phyloP scores from a whole-genome alignment of 2,888 invertebrate genomes.

The Noctua pronuba region DNA sequence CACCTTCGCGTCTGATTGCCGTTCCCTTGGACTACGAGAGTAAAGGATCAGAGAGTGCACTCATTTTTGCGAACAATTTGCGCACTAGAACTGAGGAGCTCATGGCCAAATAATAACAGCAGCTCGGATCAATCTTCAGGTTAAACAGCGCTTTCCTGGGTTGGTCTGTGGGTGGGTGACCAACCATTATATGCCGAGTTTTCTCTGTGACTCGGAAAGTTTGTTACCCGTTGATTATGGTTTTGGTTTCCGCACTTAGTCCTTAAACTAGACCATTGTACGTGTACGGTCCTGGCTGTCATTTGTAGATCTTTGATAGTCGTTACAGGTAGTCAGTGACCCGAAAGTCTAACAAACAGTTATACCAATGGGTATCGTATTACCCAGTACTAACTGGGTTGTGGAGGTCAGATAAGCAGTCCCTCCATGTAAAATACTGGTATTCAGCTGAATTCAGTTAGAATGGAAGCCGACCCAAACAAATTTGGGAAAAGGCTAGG shows the following conservation, averaged over 20 bases:
- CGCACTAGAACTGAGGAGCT: not conserved
- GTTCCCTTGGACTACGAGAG: not conserved
- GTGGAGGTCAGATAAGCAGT: not conserved
- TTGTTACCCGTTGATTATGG: too few relatives aligned
- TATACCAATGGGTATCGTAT: not conserved
- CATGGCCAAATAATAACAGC: not conserved
- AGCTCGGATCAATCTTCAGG: not conserved
- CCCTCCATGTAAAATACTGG: too few relatives aligned
- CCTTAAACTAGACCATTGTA: too few relatives aligned
- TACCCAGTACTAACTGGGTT: not conserved
- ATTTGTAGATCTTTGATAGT: too few relatives aligned
- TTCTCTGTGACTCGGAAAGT: too few relatives aligned
- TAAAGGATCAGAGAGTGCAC: not conserved
- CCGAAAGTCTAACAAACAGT: too few relatives aligned
- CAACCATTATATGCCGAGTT: too few relatives aligned
- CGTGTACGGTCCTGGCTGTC: not conserved
- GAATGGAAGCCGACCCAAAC: too few relatives aligned
- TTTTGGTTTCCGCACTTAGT: too few relatives aligned
- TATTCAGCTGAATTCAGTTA: too few relatives aligned
- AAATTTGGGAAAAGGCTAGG: too few relatives aligned
- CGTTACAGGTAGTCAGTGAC: too few relatives aligned
- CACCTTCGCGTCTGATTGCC: not conserved
- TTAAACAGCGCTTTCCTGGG: not conserved
- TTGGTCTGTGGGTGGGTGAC: not conserved
- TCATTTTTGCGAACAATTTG: not conserved